These are phyloP conservation scores for Abscondita cerata DNA, from an alignment of 2,888 invertebrate genomes.

Conservation along the genomic window DNA sequence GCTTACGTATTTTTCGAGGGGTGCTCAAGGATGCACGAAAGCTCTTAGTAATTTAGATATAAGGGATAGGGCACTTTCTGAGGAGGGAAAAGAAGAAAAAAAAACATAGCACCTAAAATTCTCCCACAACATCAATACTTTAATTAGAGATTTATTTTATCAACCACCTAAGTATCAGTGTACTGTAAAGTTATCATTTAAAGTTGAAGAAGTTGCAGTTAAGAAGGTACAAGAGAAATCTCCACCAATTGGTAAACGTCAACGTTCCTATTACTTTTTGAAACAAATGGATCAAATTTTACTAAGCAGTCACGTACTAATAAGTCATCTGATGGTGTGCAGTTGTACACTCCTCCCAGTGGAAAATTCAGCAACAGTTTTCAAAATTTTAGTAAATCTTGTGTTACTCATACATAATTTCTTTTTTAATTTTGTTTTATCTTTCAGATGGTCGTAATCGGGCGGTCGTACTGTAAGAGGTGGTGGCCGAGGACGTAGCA, in stretches of 20 bases:
- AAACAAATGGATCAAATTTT: slow-evolving; percentile 62
- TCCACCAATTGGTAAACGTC: slow-evolving; percentile 64
- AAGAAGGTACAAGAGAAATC: slow-evolving; percentile 49
- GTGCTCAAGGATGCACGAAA: slow-evolving; percentile 81
- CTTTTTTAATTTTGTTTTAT: no score
- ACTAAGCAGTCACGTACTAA: slow-evolving; percentile 62
- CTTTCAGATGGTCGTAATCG: slow-evolving; percentile 16
- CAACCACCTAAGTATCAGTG: slow-evolving; percentile 93
- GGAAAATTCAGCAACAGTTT: slow-evolving; percentile 84
- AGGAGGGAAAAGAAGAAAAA: slow-evolving; percentile 74
- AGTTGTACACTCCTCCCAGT: slow-evolving; percentile 86
- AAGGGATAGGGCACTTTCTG: slow-evolving; percentile 56
- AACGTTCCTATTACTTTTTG: slow-evolving; percentile 84
- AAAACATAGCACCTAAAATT: slow-evolving; percentile 84
- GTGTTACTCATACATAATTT: no score
- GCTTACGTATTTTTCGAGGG: slow-evolving; percentile 90
- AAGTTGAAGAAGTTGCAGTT: slow-evolving; percentile 60
- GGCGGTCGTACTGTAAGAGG: slow-evolving; percentile 58
- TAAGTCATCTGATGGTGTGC: slow-evolving; percentile 68
- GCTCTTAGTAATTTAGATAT: slow-evolving; percentile 39
- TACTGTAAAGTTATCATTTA: slow-evolving; percentile 79
- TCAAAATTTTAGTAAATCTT: slow-evolving; percentile 44
- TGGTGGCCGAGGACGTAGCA: slow-evolving; percentile 59
- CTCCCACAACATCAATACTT: slow-evolving; percentile 88
- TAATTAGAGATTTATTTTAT: slow-evolving; percentile 94